phyloP scores from a whole-genome alignment of 2,113 vertebrate species.

The Phocoena sinus region DNA sequence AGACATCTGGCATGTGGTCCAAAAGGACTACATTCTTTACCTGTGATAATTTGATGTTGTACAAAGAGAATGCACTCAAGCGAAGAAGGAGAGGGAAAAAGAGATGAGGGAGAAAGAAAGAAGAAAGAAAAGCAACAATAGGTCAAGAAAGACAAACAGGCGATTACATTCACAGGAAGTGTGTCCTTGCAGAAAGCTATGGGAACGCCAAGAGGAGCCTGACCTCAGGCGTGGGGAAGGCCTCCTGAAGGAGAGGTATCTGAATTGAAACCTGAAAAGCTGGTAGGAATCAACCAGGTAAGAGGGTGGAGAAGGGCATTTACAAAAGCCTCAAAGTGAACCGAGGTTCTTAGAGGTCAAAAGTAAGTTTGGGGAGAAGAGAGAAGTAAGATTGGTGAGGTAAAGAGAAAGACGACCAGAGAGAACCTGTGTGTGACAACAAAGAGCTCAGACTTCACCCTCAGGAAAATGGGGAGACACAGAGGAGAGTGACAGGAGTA shows the following conservation, averaged over 20 bases:
- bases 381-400: background rate
- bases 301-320: background rate
- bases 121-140: background rate
- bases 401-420: background rate
- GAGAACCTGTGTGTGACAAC: background rate
- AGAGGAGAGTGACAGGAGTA: background rate
- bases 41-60: background rate
- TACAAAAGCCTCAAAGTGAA: background rate
- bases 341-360: background rate
- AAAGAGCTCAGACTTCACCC: background rate
- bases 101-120: background rate
- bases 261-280: background rate
- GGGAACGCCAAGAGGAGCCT: background rate
- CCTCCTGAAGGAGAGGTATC: background rate
- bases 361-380: background rate
- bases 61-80: background rate
- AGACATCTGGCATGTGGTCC: rapidly evolving
- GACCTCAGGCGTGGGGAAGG: background rate
- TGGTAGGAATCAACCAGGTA: background rate
- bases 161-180: background rate
- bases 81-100: background rate
- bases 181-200: background rate
- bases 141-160: background rate
- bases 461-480: background rate
- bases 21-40: background rate